Evolutionary conservation across 2,797 vertebrate genomes (phyloP).

Genomic region (Natrix natrix): DNA sequence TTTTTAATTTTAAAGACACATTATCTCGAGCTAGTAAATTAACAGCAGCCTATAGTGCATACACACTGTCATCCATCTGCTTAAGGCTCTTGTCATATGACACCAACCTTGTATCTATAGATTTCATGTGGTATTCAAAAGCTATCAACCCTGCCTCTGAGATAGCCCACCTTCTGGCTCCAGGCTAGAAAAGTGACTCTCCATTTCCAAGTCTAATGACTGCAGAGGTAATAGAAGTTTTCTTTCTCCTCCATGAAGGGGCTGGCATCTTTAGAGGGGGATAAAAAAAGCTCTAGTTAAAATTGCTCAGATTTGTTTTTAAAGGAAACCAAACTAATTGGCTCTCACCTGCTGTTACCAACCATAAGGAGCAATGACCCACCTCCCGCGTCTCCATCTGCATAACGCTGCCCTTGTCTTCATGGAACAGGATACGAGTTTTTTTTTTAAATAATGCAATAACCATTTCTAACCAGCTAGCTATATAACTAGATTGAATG

Average conservation of each 20-base stretch:
- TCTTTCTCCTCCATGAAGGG: constrained; percentile 42
- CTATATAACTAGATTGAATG: background rate
- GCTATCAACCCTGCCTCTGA: constrained; percentile 65
- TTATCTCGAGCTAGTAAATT: constrained; percentile 72
- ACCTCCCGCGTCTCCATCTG: constrained; percentile 29
- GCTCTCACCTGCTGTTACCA: constrained; percentile 16
- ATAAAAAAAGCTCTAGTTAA: background rate
- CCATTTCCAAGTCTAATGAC: constrained; percentile 71
- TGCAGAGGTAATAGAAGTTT: constrained; percentile 49
- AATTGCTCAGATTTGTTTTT: constrained; percentile 45
- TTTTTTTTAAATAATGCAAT: background rate
- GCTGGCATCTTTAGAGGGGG: constrained; percentile 36
- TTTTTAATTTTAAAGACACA: constrained; percentile 71
- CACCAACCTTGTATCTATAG: constrained; percentile 65
- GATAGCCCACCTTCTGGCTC: constrained; percentile 69
- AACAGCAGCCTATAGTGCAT: constrained; percentile 66
- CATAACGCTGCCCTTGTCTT: background rate
- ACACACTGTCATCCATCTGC: constrained; percentile 70
- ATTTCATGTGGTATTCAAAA: constrained; percentile 71
- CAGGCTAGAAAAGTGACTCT: constrained; percentile 59
- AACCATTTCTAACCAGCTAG: background rate
- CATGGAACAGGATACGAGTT: background rate
- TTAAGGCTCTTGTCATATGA: constrained; percentile 73
- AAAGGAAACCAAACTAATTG: constrained; percentile 39
- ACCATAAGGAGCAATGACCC: constrained; percentile 33